Conservation (phyloP, 2,797 vertebrate species). For the Astyanax mexicanus region DNA sequence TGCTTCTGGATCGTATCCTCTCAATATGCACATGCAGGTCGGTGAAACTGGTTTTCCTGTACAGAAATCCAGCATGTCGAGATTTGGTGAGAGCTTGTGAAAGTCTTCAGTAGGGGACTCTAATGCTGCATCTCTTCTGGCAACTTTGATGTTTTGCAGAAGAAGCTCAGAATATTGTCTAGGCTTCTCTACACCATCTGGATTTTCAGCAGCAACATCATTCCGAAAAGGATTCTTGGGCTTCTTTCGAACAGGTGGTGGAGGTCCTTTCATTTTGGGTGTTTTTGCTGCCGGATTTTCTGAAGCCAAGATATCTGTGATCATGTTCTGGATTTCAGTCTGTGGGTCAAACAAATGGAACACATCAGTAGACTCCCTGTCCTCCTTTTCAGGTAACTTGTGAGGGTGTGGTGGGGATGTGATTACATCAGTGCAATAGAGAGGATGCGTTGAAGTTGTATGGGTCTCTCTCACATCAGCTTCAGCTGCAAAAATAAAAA, state of each 20-base stretch:
- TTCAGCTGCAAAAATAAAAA: conserved; percentile 44
- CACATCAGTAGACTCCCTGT: conserved; percentile 7
- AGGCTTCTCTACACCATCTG: conserved; percentile 65
- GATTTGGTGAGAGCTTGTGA: conserved; percentile 51
- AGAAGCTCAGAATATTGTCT: conserved; percentile 66
- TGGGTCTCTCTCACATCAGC: conserved; percentile 47
- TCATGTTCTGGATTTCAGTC: conserved; percentile 27
- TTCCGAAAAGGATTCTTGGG: conserved; percentile 79
- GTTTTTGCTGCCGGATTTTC: conserved; percentile 55
- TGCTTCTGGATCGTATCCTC: conserved; percentile 62
- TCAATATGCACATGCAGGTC: conserved; percentile 58
- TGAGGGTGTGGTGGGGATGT: conserved; percentile 63
- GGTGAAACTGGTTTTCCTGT: conserved; percentile 53
- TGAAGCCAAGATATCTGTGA: conserved; percentile 21
- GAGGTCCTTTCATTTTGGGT: conserved; percentile 75
- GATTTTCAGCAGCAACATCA: conserved; percentile 64
- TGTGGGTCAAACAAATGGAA: conserved; percentile 24
- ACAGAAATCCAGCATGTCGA: conserved; percentile 72
- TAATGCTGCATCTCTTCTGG: conserved; percentile 75
- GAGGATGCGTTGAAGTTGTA: conserved; percentile 54
- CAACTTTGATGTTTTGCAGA: conserved; percentile 67
- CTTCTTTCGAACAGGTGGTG: conserved; percentile 81
- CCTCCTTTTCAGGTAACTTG: conserved; percentile 55
- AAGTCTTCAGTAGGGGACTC: conserved; percentile 65
- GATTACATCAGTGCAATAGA: conserved; percentile 66